These are phyloP conservation scores for Mythimna albipuncta DNA, from an alignment of 2,888 invertebrate genomes.

Conservation along the genomic window DNA sequence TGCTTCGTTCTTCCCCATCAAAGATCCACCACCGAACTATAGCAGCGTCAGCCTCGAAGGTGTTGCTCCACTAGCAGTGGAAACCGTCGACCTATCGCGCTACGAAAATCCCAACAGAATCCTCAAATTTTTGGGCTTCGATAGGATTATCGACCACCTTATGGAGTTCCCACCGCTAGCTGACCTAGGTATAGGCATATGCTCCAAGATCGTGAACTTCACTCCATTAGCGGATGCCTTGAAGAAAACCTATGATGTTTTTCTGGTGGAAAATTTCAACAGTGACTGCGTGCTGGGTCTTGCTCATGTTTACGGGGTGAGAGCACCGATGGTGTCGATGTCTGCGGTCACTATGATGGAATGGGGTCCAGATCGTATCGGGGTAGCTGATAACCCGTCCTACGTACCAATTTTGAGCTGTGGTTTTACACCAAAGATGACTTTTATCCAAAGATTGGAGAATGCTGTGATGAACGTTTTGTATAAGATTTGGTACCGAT, in stretches of 20 bases:
- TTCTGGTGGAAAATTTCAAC: constrained; percentile 92
- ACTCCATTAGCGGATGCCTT: constrained; percentile 17
- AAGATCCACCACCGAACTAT: constrained; percentile 84
- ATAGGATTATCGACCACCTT: constrained; percentile 20
- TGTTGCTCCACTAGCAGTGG: constrained; percentile 7
- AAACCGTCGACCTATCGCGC: constrained; percentile 1
- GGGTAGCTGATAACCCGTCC: constrained; percentile 61
- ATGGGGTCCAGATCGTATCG: constrained; percentile 29
- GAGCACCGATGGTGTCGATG: constrained; percentile 7
- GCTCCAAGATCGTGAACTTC: constrained; percentile 35
- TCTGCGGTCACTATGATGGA: constrained; percentile 16
- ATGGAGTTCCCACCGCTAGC: constrained; percentile 27
- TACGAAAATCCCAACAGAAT: constrained; percentile 5
- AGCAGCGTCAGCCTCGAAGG: constrained; percentile 67
- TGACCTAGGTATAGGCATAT: constrained; percentile 18
- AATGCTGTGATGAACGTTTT: constrained; percentile 77
- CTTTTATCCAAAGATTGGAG: constrained; percentile 86
- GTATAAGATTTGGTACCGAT: constrained; percentile 79
- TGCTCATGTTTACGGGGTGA: constrained; percentile 85
- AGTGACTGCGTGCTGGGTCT: constrained; percentile 92
- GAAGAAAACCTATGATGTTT: constrained; percentile 82
- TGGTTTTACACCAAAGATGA: constrained; percentile 85
- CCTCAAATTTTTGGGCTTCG: constrained; percentile 23
- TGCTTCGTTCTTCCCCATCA: constrained; percentile 90
- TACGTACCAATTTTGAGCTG: constrained; percentile 90